Evolutionary conservation across 2,888 invertebrate genomes (phyloP).

Genomic region (Cosmorhoe ocellata): DNA sequence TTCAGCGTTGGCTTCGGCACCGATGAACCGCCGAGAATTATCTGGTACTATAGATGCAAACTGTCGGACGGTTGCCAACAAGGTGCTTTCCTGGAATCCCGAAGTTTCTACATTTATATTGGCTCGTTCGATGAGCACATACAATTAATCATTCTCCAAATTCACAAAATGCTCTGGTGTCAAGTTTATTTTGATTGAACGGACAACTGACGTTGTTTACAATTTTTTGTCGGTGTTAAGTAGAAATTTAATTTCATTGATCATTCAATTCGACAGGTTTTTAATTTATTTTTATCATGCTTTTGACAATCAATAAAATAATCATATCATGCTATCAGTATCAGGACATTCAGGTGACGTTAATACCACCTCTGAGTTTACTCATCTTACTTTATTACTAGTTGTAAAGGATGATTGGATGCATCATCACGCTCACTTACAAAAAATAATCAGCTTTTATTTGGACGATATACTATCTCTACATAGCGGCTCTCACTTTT

Average conservation of each 20-base stretch:
- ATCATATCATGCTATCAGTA: too few relatives aligned
- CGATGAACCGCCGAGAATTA: constrained; percentile 3
- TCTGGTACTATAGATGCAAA: neutral
- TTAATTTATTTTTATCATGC: neutral
- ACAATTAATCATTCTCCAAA: constrained; percentile 21
- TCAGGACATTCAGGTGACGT: too few relatives aligned
- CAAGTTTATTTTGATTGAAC: constrained; percentile 28
- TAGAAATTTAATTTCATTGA: constrained; percentile 6
- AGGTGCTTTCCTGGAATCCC: constrained; percentile 32
- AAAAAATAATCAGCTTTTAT: too few relatives aligned
- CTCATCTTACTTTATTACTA: too few relatives aligned
- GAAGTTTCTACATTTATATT: constrained; percentile 20
- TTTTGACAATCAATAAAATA: too few relatives aligned
- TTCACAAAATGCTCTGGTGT: constrained; percentile 20
- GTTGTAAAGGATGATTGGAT: too few relatives aligned
- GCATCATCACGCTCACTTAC: too few relatives aligned
- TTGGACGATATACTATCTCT: too few relatives aligned
- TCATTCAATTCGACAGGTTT: constrained; percentile 1
- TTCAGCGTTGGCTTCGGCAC: constrained; percentile 26
- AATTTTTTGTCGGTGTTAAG: constrained; percentile 9
- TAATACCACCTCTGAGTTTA: too few relatives aligned
- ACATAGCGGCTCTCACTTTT: neutral
- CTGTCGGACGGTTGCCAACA: constrained; percentile 21
- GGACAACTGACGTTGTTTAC: constrained; percentile 4
- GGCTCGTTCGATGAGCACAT: constrained; percentile 13